Conservation (phyloP, 1,140 invertebrate species). For the Drosophila parvula region DNA sequence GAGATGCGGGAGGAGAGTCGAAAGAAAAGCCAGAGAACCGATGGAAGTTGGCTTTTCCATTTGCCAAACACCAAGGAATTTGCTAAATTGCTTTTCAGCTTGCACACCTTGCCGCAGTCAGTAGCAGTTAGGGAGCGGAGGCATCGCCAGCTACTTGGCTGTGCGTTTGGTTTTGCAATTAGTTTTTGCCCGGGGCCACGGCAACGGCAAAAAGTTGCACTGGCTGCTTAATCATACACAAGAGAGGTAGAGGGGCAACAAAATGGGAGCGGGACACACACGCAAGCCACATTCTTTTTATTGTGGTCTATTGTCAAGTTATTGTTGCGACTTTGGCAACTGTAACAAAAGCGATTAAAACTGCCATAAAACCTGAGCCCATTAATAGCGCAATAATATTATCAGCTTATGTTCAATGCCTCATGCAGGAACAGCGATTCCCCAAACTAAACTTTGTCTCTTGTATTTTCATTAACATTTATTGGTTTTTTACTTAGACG, state of each 20-base stretch:
- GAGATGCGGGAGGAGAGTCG: constrained; percentile 3
- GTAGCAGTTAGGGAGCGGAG: not conserved
- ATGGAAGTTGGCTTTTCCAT: constrained; percentile 72
- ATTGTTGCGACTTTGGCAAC: constrained; percentile 78
- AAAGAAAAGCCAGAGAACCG: constrained; percentile 25
- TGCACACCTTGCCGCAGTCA: constrained; percentile 42
- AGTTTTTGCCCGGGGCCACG: constrained; percentile 67
- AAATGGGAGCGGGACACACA: constrained; percentile 15
- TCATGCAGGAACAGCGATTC: constrained; percentile 43
- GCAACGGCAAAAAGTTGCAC: constrained; percentile 70
- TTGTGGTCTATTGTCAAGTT: constrained; percentile 72
- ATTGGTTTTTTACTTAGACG: constrained; percentile 82
- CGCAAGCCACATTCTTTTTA: constrained; percentile 66
- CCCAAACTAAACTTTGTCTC: constrained; percentile 75
- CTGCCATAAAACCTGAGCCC: constrained; percentile 78
- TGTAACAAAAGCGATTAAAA: constrained; percentile 83
- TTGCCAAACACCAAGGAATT: constrained; percentile 79
- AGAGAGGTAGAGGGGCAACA: not conserved
- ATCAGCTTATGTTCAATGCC: constrained; percentile 81
- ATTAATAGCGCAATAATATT: constrained; percentile 83
- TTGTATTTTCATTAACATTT: constrained; percentile 83
- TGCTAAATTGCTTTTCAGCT: constrained; percentile 80
- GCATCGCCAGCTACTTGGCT: constrained; percentile 39
- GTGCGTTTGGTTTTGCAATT: constrained; percentile 82
- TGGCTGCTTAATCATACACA: constrained; percentile 47